Base-by-base conservation (phyloP, 2,888 invertebrate genomes). In the Xestoiulus laeticollis region DNA sequence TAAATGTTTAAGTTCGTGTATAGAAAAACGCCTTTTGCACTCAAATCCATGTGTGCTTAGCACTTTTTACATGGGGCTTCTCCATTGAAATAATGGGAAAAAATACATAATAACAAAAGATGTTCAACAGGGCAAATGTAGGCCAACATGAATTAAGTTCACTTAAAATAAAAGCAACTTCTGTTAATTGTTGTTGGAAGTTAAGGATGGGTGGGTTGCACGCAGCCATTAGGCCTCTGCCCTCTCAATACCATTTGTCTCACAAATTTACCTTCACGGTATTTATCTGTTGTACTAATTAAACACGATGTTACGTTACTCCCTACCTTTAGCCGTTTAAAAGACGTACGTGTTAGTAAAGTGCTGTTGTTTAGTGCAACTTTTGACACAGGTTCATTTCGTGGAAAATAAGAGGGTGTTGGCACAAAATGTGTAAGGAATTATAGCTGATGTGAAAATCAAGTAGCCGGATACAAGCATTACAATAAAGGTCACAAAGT, bases 121-220 rank as follows among this genome's bases (percentile, higher is more conserved):
- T 59, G 59, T 22, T 59, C n/a, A 59, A 59, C 59, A n/a, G 22
- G 59, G 59, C 59, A 59, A 59, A 59, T 59, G 59, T 59, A 59
- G 59, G 59, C 59, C 59, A 59, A n/a, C 3, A n/a, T n/a, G n/a
- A 59, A 59, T 59, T 59, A 59, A 59, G 59, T n/a, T 59, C 59
- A 19, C n/a, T n/a, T 59, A 59, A 59, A 19, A 19, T 59, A 22
- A 59, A 59, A 59, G 22, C 59, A 59, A 59, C 59, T n/a, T n/a
- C 3, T 48, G 19, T 59, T 59, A 59, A 59, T 59, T 59, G 59
- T n/a, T 59, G 19, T 8, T 38, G 8, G 59, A 59, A n/a, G 59
- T 59, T 59, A 59, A 59, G 59, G 59, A 59, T 19, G n/a, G 48
- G 48, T 48, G 48, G 48, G 19, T 48, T 48, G 48, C 8, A 48